Evolutionary conservation across 1,140 invertebrate species (phyloP).

Genomic region (Sarcophaga peregrina): DNA sequence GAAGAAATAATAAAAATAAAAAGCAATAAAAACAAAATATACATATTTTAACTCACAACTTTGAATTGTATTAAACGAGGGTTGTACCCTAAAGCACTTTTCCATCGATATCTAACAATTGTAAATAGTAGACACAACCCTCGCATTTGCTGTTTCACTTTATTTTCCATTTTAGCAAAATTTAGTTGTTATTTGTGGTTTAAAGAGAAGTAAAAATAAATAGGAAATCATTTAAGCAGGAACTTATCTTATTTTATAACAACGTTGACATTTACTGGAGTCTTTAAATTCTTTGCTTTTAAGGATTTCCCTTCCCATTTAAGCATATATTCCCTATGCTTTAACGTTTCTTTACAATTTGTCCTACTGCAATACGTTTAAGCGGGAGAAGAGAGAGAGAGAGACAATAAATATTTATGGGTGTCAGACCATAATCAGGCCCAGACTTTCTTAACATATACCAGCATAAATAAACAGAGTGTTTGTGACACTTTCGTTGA

Average conservation of each 20-base stretch:
- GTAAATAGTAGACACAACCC: no score
- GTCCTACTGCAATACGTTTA: background rate
- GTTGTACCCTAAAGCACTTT: no score
- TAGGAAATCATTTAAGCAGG: conserved; percentile 14
- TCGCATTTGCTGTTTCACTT: background rate
- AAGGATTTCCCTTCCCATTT: background rate
- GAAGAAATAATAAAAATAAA: no score
- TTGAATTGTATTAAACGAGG: no score
- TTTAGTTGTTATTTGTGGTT: conserved; percentile 3
- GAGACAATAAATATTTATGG: conserved; percentile 20
- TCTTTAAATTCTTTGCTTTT: background rate
- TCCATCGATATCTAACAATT: no score
- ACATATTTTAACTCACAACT: no score
- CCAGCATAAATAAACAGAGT: no score
- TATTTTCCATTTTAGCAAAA: background rate
- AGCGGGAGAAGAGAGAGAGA: no score
- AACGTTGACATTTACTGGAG: conserved; percentile 1
- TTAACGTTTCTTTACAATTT: background rate
- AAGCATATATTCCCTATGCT: background rate
- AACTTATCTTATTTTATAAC: conserved; percentile 12
- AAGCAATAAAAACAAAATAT: no score
- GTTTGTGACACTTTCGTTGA: background rate
- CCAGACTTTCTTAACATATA: background rate
- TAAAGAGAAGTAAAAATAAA: background rate
- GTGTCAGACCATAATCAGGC: conserved; percentile 4